Evolutionary conservation across 2,888 invertebrate genomes (phyloP), one percentile per base, ranked within the genome.

Genomic region (Lepas anatifera): DNA sequence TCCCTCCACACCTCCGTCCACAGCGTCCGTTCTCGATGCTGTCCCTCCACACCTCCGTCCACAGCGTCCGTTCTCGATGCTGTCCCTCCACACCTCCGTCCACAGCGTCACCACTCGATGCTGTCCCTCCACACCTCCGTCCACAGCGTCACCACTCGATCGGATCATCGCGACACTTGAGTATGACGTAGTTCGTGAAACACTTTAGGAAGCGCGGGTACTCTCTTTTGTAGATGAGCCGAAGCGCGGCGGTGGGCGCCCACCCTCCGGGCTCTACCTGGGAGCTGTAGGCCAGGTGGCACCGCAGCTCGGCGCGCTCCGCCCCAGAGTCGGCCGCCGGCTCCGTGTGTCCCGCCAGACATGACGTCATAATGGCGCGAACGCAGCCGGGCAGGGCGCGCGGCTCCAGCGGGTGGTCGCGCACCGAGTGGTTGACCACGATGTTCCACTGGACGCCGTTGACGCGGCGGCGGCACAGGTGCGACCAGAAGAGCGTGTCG

Each of bases 191-290:
- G 78, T 87, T 87, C 70, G 98, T 98, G 83, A 98, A 99, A 67
- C 95, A 87, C 81, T 97, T 96, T 76, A 99, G 87, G 86, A 99
- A 99, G 85, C 95, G 95, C 72, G 99, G 99, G 82, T 99, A 99
- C 82, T 99, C 99, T 75, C 97, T 87, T 82, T 99, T 99, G 84
- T 98, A 98, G 39, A 99, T 92, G 39, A 97, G 94, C 73, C 98
- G 87, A 63, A 99, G 85, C 2, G 96, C 98, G 27, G 97, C 90
- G 0, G 97, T 95, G 11, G 99, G 99, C 29, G 97, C 97, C 99
- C 99, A 99, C 69, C 99, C 99, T 67, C 99, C 99, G 8, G 99
- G 99, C 83, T 99, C 98, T 63, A 99, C 96, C 95, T 29, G 22
- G 22, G 58, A 32, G 58, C 58, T 58, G 58, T 66, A 82, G 83